Base-by-base conservation (phyloP, 2,888 invertebrate genomes). In the Bombylius discolor region DNA sequence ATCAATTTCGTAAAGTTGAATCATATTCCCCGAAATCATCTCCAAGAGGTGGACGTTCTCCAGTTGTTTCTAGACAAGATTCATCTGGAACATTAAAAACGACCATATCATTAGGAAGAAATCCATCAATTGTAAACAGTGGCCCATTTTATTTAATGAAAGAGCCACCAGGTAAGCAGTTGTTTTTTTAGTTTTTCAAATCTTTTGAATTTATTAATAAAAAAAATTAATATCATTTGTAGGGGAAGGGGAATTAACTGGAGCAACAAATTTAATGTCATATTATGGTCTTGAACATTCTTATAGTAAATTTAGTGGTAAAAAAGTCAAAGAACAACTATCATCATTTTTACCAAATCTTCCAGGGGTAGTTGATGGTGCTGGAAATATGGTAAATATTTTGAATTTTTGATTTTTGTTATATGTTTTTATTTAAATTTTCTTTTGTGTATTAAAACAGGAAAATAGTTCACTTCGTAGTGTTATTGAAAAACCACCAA, bases 101-200 rank as follows among this genome's bases (percentile, higher is more conserved):
- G 65, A 97, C 96, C 65, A 97, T 97, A 78, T 92, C 94, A 62
- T 79, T 97, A 64, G 96, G 96, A 65, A 96, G 96, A 77, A 95
- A 94, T 73, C 96, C 97, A 57, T 90, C 95, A 58, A 95, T 97
- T 67, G 92, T 96, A 76, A 93, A 94, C 75, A 92, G 92, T 77
- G 96, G 96, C 68, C 96, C 96, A 67, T 97, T 97, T 77, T 97
- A 97, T 79, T 86, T 97, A 74, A 91, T 96, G 87, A 94, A 93
- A 81, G 94, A 94, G 77, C 89, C 91, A 69, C 92, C 92, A 78
- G 87, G 91, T 89, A 78, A 68, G 68, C 34, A 51, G 1, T 23
- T 51, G 11, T 51, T 23, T 51, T 4, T 42, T 11, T 23, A 23
- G 23, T 23, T 23, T 23, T 23, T 23, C 1, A 23, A 23, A 23